Evolutionary conservation across 2,888 invertebrate species (phyloP).

Genomic region (Diachrysia chrysitis): DNA sequence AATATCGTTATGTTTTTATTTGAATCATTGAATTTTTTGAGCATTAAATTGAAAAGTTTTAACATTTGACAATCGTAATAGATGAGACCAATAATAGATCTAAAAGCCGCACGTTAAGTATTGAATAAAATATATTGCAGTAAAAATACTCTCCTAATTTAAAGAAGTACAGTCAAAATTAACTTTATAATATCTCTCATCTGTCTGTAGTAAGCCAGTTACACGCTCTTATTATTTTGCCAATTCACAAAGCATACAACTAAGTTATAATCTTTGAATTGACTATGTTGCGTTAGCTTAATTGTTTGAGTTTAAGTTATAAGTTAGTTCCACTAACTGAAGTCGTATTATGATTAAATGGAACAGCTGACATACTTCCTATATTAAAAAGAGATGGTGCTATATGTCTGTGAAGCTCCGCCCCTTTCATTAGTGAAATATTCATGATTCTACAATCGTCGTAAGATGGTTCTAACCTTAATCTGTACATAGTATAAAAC

Average conservation of each 20-base stretch:
- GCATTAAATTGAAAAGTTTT: too few species aligned
- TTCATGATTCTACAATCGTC: neutral
- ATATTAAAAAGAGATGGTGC: neutral
- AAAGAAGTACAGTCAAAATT: too few species aligned
- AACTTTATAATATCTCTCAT: too few species aligned
- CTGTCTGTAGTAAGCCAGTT: neutral
- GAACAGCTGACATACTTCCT: neutral
- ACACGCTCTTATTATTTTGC: neutral
- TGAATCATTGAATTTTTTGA: too few species aligned
- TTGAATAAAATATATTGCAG: too few species aligned
- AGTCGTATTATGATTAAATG: constrained; percentile 18
- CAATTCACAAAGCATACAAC: neutral
- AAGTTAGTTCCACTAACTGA: neutral
- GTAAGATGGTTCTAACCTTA: too few species aligned
- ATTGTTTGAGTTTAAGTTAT: constrained; percentile 33
- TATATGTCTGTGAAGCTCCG: neutral
- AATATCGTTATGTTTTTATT: too few species aligned
- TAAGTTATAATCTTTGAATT: constrained; percentile 21
- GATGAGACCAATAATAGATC: too few species aligned
- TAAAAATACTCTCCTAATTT: too few species aligned
- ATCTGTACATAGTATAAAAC: too few species aligned
- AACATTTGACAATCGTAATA: too few species aligned
- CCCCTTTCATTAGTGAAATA: neutral
- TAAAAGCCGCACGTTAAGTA: too few species aligned
- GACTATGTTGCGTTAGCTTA: constrained; percentile 7